A percentile compares a stretch with the other conserved stretches of the same genome.
These are phyloP conservation scores for Scaptomyza flava DNA, from an alignment of 2,888 invertebrate species.

Conservation along the genomic window DNA sequence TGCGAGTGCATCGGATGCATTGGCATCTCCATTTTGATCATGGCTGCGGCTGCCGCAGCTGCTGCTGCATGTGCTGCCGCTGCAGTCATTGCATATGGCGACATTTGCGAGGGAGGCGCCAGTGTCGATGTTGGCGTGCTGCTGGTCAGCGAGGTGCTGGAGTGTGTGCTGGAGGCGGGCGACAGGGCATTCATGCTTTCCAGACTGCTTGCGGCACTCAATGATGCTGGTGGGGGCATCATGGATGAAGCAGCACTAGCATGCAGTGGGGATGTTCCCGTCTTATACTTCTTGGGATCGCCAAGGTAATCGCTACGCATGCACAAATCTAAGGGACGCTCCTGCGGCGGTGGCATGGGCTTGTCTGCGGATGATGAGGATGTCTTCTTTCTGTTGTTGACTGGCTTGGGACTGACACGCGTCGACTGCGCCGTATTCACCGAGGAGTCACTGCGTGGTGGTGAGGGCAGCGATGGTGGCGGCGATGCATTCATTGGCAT, in stretches of 20 bases:
- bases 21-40: constrained; percentile 84
- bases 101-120: constrained; percentile 65
- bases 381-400: constrained; percentile 65
- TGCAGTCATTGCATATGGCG: constrained; percentile 78
- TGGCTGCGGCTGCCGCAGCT: constrained; percentile 81
- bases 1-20: constrained; percentile 85
- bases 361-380: constrained; percentile 50
- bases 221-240: constrained; percentile 81
- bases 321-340: constrained; percentile 93
- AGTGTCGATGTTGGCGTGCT: constrained; percentile 54
- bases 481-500: constrained; percentile 65
- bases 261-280: constrained; percentile 68
- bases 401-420: constrained; percentile 68
- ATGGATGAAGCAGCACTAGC: constrained; percentile 61
- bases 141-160: constrained; percentile 57
- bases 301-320: constrained; percentile 87
- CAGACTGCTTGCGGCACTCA: constrained; percentile 70
- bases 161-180: constrained; percentile 66
- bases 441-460: constrained; percentile 81
- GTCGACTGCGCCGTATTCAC: constrained; percentile 52
- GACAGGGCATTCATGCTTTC: constrained; percentile 72
- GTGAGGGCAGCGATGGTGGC: constrained; percentile 78
- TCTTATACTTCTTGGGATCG: constrained; percentile 83
- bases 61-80: constrained; percentile 76
- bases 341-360: constrained; percentile 88